Percentiles rank a stretch among this genome's conserved stretches.
Conservation (phyloP, 2,888 invertebrate genomes). For the Oxyteleia sp. region DNA sequence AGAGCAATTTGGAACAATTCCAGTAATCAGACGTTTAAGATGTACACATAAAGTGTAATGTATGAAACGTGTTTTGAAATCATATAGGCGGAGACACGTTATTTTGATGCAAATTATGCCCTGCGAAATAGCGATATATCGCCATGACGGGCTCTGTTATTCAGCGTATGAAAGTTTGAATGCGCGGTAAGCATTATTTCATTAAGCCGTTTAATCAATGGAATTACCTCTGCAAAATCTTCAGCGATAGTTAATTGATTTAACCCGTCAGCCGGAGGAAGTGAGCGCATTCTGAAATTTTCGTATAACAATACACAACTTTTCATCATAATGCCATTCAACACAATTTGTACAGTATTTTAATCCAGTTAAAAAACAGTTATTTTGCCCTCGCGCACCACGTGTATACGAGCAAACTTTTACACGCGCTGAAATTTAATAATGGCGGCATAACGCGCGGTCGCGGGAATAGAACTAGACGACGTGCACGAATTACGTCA, state of each 20-base stretch:
- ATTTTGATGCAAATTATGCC: slow-evolving; percentile 62
- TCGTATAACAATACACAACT: slow-evolving; percentile 50
- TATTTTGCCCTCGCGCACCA: slow-evolving; percentile 51
- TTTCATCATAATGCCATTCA: slow-evolving; percentile 64
- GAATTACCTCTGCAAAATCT: slow-evolving; percentile 58
- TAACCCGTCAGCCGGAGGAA: slow-evolving; percentile 17
- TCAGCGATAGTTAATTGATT: slow-evolving; percentile 59
- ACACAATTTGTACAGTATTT: slow-evolving; percentile 64
- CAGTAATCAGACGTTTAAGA: slow-evolving; percentile 67
- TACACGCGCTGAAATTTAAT: slow-evolving; percentile 62
- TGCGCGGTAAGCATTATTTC: slow-evolving; percentile 60
- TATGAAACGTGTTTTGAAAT: slow-evolving; percentile 61
- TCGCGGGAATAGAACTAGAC: slow-evolving; percentile 61
- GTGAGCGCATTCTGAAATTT: slow-evolving; percentile 42
- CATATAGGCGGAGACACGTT: slow-evolving; percentile 55
- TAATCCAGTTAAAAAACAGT: slow-evolving; percentile 69
- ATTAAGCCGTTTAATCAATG: slow-evolving; percentile 67
- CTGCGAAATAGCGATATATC: slow-evolving; percentile 42
- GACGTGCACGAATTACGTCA: slow-evolving; percentile 66
- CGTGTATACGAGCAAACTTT: slow-evolving; percentile 60
- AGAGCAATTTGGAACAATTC: slow-evolving; percentile 73
- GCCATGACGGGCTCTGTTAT: slow-evolving; percentile 34
- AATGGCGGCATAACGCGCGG: slow-evolving; percentile 57
- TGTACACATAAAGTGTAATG: slow-evolving; percentile 62
- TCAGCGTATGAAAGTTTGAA: slow-evolving; percentile 51